Base-by-base conservation (phyloP, 1,140 invertebrate genomes). In the Gryon sp. region DNA sequence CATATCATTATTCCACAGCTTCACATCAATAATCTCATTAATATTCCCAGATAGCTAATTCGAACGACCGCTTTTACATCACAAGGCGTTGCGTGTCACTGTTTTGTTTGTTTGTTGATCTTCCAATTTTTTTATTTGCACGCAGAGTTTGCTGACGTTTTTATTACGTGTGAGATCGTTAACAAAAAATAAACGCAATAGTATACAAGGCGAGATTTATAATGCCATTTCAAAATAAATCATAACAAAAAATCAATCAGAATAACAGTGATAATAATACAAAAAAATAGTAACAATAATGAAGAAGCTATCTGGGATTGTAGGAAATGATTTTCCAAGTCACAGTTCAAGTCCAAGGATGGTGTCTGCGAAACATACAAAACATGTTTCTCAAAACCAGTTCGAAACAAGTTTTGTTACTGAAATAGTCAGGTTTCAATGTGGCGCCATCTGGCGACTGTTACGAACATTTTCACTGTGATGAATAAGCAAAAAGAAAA, bases 11-110 rank as follows among this genome's bases (percentile, higher is more conserved):
- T 16, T 32, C 34, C 40, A 46, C 20, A 18, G 48, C 57, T 73
- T 63, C 19, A 65, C 15, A 60, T 45, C 28, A 74, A 60, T 60
- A 74, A 65, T 62, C 18, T 50, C 22, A 65, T 74, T 66, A 59
- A 66, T 52, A 45, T 43, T 68, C 55, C 72, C 72, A 75, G 62
- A 68, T 75, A 68, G 72, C 72, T 75, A 62, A 68, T 75, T 73
- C 48, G 6, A 20, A 16, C 6, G 26, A 19, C 8, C 15, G 43
- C 52, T 36, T 62, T 38, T 36, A 38, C n/a, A 63, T 8, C 14
- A 38, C 40, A 55, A 20, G 16, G 43, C n/a, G 7, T 66, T 66
- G 19, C 36, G 18, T 63, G 41, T 59, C 20, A 34, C 19, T 43
- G n/a, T n/a, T n/a, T n/a, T 63, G 45, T 53, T 69, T 59, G 26